Base-by-base conservation (phyloP, 1,140 invertebrate genomes). In the Diorhabda elongata region DNA sequence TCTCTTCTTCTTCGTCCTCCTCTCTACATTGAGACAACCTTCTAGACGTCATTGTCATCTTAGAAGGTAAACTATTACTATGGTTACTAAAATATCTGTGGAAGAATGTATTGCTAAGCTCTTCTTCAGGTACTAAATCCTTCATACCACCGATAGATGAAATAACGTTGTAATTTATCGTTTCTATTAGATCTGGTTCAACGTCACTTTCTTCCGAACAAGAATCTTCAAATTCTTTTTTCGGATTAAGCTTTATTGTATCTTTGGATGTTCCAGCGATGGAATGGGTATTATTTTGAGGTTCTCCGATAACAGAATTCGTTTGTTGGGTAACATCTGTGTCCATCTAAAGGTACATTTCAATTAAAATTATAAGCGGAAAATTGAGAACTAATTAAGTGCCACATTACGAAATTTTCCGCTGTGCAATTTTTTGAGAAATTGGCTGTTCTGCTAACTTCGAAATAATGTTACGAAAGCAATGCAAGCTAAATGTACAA, bases 11-110 rank as follows among this genome's bases (percentile, higher is more conserved):
- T 78, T 93, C 91, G 74, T 92, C 91, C 81, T 92, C 92, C 75
- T 93, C 92, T 44, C 89, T 86, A 77, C 92, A 93, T 79, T 93
- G 90, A 4, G 91, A 92, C 62, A 93, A 79, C 3, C 91, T 85
- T n/a, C 91, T 84, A 0, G 86, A 67, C 80, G 80, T 68, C 7
- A 73, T 71, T 8, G 71, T 68, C 57, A 75, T 72, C 61, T 75
- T 72, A 3, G 74, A 77, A 9, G 78, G 78, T 63, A 80, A 74
- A 62, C 74, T 78, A 78, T 89, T 90, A 59, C 88, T 88, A 74
- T 90, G 89, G 60, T 88, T 89, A 74, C 89, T 83, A 78, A 90
- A 90, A 75, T 90, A 90, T 76, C 90, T 87, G 73, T 90, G 88
- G 77, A 90, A 89, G 79, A 90, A 90, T 73, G 69, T 69, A 9